Conservation (phyloP, 2,113 vertebrate species). For the Trematomus loennbergii region DNA sequence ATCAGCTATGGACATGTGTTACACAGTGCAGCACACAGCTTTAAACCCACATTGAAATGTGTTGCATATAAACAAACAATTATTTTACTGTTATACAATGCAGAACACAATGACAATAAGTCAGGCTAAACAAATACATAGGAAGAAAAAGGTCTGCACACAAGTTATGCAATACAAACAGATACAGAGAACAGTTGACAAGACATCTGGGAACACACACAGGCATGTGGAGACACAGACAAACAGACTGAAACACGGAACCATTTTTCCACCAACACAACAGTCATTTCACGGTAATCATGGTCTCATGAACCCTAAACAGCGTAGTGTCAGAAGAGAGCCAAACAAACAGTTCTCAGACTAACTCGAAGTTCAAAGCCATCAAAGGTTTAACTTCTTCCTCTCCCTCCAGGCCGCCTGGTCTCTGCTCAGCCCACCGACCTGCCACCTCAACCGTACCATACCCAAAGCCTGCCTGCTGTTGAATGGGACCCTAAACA, state of each 20-base stretch:
- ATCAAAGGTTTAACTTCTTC: conserved; percentile 53
- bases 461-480: conserved; percentile 30
- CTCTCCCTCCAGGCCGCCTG: conserved; percentile 31
- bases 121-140: conserved; percentile 52
- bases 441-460: conserved; percentile 48
- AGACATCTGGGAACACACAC: conserved; percentile 60
- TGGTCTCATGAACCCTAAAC: conserved; percentile 70
- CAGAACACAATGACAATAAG: conserved; percentile 49
- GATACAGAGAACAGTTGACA: conserved; percentile 47
- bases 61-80: conserved; percentile 46
- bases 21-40: background rate
- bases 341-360: conserved; percentile 76
- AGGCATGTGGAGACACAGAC: conserved; percentile 46
- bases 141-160: conserved; percentile 44
- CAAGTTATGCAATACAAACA: conserved; percentile 59
- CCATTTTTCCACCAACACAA: conserved; percentile 62
- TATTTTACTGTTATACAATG: conserved; percentile 28
- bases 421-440: conserved; percentile 42
- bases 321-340: conserved; percentile 57
- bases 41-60: conserved; percentile 40
- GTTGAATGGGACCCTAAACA: conserved; percentile 25
- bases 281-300: conserved; percentile 69
- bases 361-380: conserved; percentile 67
- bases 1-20: conserved; percentile 27
- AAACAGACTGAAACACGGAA: conserved; percentile 55